These are phyloP conservation scores for Turritopsis dohrnii DNA, from an alignment of 30 jellyfish, hydroid and myxozoan genomes.

Conservation along the genomic window DNA sequence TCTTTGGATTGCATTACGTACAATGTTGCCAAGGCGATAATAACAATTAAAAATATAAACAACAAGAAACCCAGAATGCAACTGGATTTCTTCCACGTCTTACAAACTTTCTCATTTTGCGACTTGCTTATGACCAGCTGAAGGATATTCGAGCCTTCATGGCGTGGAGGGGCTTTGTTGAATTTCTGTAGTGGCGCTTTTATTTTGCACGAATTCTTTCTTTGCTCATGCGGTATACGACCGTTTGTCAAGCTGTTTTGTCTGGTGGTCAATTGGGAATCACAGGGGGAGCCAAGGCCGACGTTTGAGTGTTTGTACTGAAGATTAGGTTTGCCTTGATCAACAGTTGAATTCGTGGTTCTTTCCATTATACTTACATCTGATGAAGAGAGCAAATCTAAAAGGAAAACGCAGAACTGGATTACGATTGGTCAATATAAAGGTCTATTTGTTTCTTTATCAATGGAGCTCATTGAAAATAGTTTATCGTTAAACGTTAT, in stretches of 20 bases:
- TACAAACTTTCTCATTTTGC: background rate
- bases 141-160: background rate
- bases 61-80: background rate
- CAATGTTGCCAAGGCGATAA: background rate
- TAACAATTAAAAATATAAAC: background rate
- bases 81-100: background rate
- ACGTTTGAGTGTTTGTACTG: background rate
- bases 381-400: background rate
- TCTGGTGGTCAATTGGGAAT: background rate
- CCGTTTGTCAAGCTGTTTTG: constrained; percentile 11
- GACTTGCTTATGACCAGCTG: background rate
- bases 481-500: no score
- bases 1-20: background rate
- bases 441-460: no score
- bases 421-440: no score
- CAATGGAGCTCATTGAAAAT: no score
- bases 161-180: background rate
- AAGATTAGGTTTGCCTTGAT: constrained; percentile 2
- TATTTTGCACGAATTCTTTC: background rate
- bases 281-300: background rate
- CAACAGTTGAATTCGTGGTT: background rate
- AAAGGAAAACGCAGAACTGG: background rate
- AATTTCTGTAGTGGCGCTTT: background rate
- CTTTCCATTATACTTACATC: background rate
- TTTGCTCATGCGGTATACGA: background rate